Conservation (phyloP, 1,140 invertebrate genomes). For the Diprion similis region DNA sequence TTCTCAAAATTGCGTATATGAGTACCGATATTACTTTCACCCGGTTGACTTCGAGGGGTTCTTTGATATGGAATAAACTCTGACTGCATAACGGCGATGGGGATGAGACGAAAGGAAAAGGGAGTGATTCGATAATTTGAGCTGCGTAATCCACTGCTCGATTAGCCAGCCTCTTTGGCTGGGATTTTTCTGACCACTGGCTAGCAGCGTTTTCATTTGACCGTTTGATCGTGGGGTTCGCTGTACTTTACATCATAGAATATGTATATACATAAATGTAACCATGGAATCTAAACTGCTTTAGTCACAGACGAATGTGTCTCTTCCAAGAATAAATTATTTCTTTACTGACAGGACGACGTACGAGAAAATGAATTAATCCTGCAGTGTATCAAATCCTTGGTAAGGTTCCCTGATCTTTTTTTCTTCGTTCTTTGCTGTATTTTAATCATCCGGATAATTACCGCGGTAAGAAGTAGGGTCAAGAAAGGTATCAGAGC, state of each 20-base stretch:
- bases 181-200: background rate
- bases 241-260: background rate
- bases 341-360: background rate
- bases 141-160: background rate
- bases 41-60: background rate
- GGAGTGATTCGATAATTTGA: constrained; percentile 2
- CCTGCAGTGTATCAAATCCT: background rate
- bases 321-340: background rate
- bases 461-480: no score
- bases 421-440: background rate
- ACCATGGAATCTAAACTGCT: background rate
- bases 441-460: background rate
- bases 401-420: background rate
- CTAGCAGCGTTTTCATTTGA: background rate
- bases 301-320: constrained; percentile 1
- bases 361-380: background rate
- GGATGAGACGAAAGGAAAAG: background rate
- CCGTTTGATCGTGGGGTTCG: background rate
- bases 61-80: constrained; percentile 1
- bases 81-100: background rate
- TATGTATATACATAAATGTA: background rate
- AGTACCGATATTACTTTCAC: no score
- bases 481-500: no score
- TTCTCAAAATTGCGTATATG: no score
- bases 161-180: background rate